A percentile compares a stretch with the other conserved stretches of the same genome.
phyloP scores from a whole-genome alignment of 2,113 vertebrate genomes.

The Lasiurus cinereus region DNA sequence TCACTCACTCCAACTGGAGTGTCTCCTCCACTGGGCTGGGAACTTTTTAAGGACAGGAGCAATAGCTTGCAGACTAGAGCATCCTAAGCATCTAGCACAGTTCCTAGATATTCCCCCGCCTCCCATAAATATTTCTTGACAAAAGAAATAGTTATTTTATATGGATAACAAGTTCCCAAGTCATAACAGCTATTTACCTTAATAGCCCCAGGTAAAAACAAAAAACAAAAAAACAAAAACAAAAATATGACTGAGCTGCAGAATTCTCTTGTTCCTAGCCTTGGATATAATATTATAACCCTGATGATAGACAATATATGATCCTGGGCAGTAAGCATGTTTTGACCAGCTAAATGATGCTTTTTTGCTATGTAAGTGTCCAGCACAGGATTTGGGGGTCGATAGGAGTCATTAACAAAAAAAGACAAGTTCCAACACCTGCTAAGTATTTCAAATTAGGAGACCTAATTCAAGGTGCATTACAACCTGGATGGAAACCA shows the following conservation, averaged over 20 bases:
- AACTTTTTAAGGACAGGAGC: background rate
- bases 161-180: background rate
- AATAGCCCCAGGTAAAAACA: background rate
- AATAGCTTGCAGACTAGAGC: background rate
- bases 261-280: background rate
- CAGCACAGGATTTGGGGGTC: background rate
- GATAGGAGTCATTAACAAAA: background rate
- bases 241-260: background rate
- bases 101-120: background rate
- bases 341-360: background rate
- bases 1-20: background rate
- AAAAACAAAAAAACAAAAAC: background rate
- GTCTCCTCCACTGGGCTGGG: background rate
- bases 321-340: background rate
- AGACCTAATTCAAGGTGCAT: background rate
- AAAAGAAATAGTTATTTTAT: background rate
- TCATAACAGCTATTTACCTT: constrained; percentile 2
- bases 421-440: background rate
- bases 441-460: background rate
- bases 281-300: background rate
- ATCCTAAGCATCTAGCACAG: background rate
- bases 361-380: background rate
- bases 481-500: background rate
- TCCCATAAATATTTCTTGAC: background rate
- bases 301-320: background rate